phyloP scores from a whole-genome alignment of 2,888 invertebrate species.

The Halocaridina rubra region DNA sequence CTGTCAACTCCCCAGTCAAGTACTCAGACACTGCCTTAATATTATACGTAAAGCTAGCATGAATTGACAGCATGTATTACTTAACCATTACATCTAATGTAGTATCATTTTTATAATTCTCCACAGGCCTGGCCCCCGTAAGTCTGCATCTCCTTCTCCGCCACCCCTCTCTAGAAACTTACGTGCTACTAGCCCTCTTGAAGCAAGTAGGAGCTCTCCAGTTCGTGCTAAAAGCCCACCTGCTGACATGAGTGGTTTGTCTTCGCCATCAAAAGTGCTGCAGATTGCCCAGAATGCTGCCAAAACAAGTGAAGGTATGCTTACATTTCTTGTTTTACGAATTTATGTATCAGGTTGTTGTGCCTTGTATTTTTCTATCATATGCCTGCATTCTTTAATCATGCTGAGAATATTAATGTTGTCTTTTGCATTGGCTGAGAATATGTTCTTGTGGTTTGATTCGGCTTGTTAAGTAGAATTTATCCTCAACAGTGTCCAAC shows the following conservation, averaged over 20 bases:
- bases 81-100: too few relatives aligned
- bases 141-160: constrained; percentile 38
- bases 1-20: too few relatives aligned
- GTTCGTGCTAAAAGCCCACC: constrained; percentile 31
- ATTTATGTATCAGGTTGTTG: not conserved
- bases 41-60: too few relatives aligned
- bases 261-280: constrained; percentile 58
- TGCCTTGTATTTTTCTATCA: not conserved
- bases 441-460: not conserved
- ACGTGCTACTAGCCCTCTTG: constrained; percentile 43
- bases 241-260: constrained; percentile 38
- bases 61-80: too few relatives aligned
- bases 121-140: constrained; percentile 32
- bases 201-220: constrained; percentile 18
- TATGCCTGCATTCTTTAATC: too few relatives aligned
- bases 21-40: too few relatives aligned
- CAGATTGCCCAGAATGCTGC: constrained; percentile 53
- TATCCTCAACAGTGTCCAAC: too few relatives aligned
- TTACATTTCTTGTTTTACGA: too few relatives aligned
- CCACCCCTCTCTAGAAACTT: constrained; percentile 18
- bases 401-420: too few relatives aligned
- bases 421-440: not conserved
- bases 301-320: constrained; percentile 58
- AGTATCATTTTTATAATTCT: too few relatives aligned
- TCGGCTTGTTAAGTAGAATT: not conserved